Conservation (phyloP, 2,888 invertebrate species). For the Caenorhabditis sp. region DNA sequence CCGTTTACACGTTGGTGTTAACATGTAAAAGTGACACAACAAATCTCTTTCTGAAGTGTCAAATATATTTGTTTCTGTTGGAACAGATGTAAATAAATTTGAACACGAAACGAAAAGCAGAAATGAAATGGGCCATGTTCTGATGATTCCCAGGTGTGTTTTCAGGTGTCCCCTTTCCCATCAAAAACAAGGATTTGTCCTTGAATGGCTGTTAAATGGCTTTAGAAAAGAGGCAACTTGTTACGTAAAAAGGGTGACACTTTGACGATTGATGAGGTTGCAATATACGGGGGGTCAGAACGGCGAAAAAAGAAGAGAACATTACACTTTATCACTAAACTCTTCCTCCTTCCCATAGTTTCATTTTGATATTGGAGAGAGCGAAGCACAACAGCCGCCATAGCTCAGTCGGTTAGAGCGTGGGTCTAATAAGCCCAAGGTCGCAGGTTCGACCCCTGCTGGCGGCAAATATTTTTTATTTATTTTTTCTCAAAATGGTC, state of each 20-base stretch:
- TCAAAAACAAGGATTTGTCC: not conserved
- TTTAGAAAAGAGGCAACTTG: not conserved
- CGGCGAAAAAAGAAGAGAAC: too few species aligned
- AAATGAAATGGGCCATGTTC: not conserved
- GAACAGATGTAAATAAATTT: not conserved
- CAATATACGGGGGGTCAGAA: not conserved
- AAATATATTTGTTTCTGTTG: not conserved
- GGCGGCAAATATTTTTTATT: conserved; percentile 62
- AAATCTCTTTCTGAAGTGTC: not conserved
- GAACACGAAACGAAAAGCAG: not conserved
- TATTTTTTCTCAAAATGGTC: too few species aligned
- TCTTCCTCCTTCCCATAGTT: too few species aligned
- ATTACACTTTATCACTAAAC: too few species aligned
- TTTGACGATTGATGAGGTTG: not conserved
- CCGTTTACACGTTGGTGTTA: not conserved
- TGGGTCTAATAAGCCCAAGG: conserved; percentile 70
- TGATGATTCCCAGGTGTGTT: conserved; percentile 16
- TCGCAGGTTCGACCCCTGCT: conserved; percentile 70
- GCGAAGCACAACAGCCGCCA: conserved; percentile 26
- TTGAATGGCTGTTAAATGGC: conserved; percentile 1
- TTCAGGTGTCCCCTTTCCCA: conserved; percentile 10
- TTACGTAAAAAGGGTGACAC: not conserved
- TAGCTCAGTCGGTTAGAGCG: conserved; percentile 70
- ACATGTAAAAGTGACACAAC: not conserved
- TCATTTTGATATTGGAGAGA: too few species aligned